Percentiles rank a stretch among this genome's conserved stretches.
Evolutionary conservation across 2,888 invertebrate species (phyloP).

Genomic region (Leptura quadrifasciata): DNA sequence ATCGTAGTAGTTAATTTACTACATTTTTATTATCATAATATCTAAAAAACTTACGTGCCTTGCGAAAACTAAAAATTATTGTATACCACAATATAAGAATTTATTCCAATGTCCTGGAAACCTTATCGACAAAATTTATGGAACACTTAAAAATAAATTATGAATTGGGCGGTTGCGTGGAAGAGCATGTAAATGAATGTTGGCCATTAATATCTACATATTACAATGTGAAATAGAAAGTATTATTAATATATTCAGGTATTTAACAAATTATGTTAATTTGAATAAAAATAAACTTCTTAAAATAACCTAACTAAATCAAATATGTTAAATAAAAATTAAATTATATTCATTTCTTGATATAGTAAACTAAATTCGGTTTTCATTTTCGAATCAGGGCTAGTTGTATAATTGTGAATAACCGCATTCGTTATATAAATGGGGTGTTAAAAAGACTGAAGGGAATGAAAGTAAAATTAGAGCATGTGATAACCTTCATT

Average conservation of each 20-base stretch:
- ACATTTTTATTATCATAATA: no score
- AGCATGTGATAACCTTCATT: no score
- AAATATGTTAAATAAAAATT: background rate
- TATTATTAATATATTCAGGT: background rate
- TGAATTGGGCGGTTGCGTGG: slow-evolving; percentile 15
- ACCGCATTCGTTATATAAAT: background rate
- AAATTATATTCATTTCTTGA: slow-evolving; percentile 2
- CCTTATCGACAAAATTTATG: slow-evolving; percentile 14
- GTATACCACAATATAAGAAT: background rate
- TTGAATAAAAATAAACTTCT: background rate
- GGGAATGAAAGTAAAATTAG: no score
- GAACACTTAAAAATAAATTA: slow-evolving; percentile 20
- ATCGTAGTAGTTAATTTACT: no score
- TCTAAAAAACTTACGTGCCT: no score
- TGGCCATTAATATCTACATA: background rate
- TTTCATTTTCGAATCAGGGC: background rate
- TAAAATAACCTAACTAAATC: background rate
- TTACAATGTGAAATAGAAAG: background rate
- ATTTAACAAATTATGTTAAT: slow-evolving; percentile 1
- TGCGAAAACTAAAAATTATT: background rate
- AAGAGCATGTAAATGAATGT: slow-evolving; percentile 17
- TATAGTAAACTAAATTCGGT: background rate
- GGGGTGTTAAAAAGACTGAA: no score
- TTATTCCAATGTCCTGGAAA: background rate
- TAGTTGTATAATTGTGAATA: background rate